phyloP scores from a whole-genome alignment of 2,797 vertebrate genomes.

The Galaxias olidus region DNA sequence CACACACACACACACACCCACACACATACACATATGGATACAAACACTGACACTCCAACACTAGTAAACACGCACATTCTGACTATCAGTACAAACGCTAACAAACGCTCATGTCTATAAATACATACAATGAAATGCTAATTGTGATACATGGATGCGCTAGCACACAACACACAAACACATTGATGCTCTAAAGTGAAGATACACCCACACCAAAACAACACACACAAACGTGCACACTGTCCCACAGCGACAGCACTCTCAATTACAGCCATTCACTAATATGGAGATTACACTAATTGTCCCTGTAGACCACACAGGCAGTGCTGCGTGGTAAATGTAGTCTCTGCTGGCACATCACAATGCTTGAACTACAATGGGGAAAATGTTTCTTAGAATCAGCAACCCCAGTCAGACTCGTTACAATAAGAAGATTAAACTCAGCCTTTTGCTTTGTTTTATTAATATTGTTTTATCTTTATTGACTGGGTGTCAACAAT shows the following conservation, averaged over 20 bases:
- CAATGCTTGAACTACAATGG: too few relatives aligned
- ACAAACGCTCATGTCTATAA: background rate
- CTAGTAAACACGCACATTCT: background rate
- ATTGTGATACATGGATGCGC: too few relatives aligned
- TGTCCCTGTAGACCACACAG: constrained; percentile 98
- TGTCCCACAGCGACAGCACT: constrained; percentile 83
- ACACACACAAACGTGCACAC: constrained; percentile 35
- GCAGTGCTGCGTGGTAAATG: constrained; percentile 90
- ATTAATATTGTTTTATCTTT: too few relatives aligned
- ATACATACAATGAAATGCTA: constrained; percentile 18
- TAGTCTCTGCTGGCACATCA: background rate
- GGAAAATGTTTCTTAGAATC: too few relatives aligned
- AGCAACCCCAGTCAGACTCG: too few relatives aligned
- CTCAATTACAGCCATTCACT: constrained; percentile 90
- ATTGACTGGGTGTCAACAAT: too few relatives aligned
- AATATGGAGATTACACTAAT: constrained; percentile 98
- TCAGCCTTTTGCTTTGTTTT: too few relatives aligned
- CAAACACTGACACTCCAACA: constrained; percentile 15
- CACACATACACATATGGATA: constrained; percentile 38
- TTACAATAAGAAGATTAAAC: too few relatives aligned
- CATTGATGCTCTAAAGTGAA: background rate
- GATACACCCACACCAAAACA: constrained; percentile 24
- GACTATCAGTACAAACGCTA: background rate
- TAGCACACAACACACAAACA: constrained; percentile 21
- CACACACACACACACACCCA: constrained; percentile 27